phyloP scores from a whole-genome alignment of 2,888 invertebrate genomes.

The Bombylius major region DNA sequence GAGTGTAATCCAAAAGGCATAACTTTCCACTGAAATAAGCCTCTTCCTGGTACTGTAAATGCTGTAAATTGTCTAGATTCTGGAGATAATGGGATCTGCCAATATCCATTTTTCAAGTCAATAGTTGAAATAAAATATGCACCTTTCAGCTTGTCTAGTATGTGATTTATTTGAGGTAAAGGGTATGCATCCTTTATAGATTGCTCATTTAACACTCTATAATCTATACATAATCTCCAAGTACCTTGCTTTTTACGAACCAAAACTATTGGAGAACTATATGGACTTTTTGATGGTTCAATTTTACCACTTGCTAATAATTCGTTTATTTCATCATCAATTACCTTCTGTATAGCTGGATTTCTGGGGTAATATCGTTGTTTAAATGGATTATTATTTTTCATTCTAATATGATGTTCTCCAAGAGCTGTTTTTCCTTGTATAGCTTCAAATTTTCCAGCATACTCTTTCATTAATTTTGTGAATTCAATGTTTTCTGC shows the following conservation, averaged over 20 bases:
- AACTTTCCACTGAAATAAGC: neutral
- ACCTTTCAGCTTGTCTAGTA: neutral
- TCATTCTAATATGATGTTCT: neutral
- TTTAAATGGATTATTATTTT: neutral
- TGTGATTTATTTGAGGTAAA: neutral
- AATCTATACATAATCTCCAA: neutral
- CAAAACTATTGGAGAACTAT: neutral
- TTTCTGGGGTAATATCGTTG: neutral
- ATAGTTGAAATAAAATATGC: neutral
- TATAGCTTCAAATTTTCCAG: too few relatives aligned
- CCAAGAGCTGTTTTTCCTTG: too few relatives aligned
- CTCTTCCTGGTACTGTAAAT: constrained; percentile 1
- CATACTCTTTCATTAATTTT: too few relatives aligned
- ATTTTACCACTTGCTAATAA: neutral
- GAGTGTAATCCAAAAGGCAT: neutral
- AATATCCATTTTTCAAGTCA: neutral
- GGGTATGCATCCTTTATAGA: neutral
- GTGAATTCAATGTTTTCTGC: too few relatives aligned
- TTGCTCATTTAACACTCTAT: neutral
- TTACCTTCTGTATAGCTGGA: neutral
- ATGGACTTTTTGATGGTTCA: neutral
- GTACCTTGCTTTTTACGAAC: neutral
- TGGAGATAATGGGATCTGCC: neutral
- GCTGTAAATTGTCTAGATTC: neutral
- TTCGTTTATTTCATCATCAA: neutral